These are phyloP conservation scores for Papilio glaucus DNA, from an alignment of 1,140 invertebrate species.

Conservation along the genomic window DNA sequence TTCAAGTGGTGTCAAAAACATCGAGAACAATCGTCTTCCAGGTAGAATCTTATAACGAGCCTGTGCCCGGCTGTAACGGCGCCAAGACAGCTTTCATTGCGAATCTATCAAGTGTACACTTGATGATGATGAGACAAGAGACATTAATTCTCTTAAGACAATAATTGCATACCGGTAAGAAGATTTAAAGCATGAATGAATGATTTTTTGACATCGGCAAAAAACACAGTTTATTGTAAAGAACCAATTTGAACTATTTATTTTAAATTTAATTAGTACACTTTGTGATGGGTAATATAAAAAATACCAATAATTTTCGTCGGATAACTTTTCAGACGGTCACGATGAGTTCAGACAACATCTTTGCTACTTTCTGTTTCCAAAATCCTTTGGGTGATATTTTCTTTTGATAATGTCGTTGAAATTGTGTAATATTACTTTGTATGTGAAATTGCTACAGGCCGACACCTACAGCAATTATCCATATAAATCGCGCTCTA, in stretches of 20 bases:
- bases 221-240: too few species aligned
- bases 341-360: neutral
- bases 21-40: neutral
- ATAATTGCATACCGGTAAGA: too few species aligned
- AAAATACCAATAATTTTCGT: neutral
- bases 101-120: neutral
- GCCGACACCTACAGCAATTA: constrained; percentile 53
- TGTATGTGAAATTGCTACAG: constrained; percentile 57
- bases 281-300: too few species aligned
- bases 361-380: neutral
- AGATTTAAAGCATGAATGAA: neutral
- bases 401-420: neutral
- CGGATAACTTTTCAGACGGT: neutral
- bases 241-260: too few species aligned
- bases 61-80: neutral
- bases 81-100: neutral
- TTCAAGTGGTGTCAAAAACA: constrained; percentile 16
- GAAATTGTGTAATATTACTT: constrained; percentile 29
- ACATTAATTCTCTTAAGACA: too few species aligned
- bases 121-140: too few species aligned
- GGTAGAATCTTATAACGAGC: constrained; percentile 12
- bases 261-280: too few species aligned
- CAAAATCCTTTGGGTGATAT: neutral
- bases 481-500: constrained; percentile 59
- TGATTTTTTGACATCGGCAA: too few species aligned